A percentile compares a stretch with the other conserved stretches of the same genome.
phyloP scores from a whole-genome alignment of 2,113 vertebrate species.

The Fregata magnificens region DNA sequence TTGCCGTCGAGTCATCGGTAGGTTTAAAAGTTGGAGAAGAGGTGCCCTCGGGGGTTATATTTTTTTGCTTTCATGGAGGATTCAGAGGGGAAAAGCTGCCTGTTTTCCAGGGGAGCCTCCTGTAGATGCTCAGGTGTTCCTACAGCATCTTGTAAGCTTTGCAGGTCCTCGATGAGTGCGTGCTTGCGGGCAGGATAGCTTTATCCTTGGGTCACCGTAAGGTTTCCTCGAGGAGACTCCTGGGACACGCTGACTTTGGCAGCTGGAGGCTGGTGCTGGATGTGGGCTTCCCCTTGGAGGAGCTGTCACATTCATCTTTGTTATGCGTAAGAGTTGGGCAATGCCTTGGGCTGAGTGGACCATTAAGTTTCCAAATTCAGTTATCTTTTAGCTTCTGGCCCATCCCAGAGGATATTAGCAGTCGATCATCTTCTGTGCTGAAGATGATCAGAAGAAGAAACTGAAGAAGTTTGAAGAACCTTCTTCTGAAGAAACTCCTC shows the following conservation, averaged over 20 bases:
- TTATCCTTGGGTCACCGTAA: background rate
- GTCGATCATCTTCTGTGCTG: background rate
- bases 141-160: background rate
- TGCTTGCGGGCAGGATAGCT: background rate
- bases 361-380: background rate
- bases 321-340: background rate
- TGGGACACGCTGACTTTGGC: background rate
- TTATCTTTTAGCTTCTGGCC: background rate
- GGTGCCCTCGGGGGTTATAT: rapidly evolving
- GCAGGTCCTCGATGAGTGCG: rapidly evolving
- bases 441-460: background rate
- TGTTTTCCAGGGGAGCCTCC: background rate
- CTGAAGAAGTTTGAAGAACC: background rate
- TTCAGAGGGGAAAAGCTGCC: background rate
- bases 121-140: background rate
- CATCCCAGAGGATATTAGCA: background rate
- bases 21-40: background rate
- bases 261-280: background rate
- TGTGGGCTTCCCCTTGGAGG: background rate
- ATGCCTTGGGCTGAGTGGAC: background rate
- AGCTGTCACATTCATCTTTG: background rate
- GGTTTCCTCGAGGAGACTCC: background rate
- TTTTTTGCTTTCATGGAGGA: background rate
- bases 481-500: background rate
- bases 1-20: rapidly evolving